Conservation (phyloP, 2,797 vertebrate species). For the Poecilia velifera region DNA sequence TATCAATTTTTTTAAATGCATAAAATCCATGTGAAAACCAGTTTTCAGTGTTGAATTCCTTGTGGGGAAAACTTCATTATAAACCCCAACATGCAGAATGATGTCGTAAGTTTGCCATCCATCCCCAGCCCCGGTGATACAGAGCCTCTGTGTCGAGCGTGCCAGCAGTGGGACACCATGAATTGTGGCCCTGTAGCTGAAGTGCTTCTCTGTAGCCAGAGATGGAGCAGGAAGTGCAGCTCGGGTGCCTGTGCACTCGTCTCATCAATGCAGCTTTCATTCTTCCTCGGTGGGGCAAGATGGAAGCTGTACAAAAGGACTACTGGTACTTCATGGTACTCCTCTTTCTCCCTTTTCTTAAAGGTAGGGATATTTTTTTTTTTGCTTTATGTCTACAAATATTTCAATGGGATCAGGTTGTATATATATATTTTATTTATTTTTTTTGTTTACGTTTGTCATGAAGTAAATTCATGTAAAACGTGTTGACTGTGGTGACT, state of each 20-base stretch:
- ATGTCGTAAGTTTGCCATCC: slow-evolving; percentile 36
- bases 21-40: background rate
- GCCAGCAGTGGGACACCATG: slow-evolving; percentile 50
- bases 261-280: slow-evolving; percentile 87
- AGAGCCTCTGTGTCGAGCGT: slow-evolving; percentile 50
- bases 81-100: slow-evolving; percentile 13
- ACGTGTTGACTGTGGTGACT: background rate
- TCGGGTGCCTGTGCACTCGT: slow-evolving; percentile 57
- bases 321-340: slow-evolving; percentile 86
- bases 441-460: background rate
- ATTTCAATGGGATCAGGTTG: background rate
- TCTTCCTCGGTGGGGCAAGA: slow-evolving; percentile 76
- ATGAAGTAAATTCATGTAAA: background rate
- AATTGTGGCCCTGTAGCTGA: slow-evolving; percentile 56
- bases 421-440: background rate
- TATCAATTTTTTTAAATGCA: background rate
- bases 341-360: slow-evolving; percentile 72
- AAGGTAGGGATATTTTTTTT: slow-evolving; percentile 71
- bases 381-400: slow-evolving; percentile 3
- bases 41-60: background rate
- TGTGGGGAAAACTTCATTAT: slow-evolving; percentile 6
- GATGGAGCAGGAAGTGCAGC: slow-evolving; percentile 76
- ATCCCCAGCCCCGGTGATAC: slow-evolving; percentile 31
- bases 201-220: slow-evolving; percentile 55
- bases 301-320: slow-evolving; percentile 84